These are phyloP conservation scores for Ostrea denselamellosa DNA, from an alignment of 1,140 invertebrate species.

Conservation along the genomic window DNA sequence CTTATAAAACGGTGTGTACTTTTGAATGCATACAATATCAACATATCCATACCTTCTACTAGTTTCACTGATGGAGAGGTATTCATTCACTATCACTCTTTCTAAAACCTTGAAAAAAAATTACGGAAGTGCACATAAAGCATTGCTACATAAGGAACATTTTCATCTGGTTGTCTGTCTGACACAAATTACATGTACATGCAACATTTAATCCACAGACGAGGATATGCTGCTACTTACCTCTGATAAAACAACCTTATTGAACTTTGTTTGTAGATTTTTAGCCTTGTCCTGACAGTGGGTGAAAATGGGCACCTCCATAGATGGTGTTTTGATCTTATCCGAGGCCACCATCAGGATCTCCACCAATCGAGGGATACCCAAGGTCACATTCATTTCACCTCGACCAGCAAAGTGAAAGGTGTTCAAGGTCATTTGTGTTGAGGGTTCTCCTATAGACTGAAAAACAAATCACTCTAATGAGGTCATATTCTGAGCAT, in stretches of 20 bases:
- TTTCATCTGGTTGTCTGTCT: no score
- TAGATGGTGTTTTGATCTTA: slow-evolving; percentile 95
- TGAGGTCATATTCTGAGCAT: no score
- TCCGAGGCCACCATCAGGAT: slow-evolving; percentile 97
- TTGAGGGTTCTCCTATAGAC: slow-evolving; percentile 98
- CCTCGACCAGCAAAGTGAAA: slow-evolving; percentile 99
- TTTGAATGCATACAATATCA: background rate
- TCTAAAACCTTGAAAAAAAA: slow-evolving; percentile 58
- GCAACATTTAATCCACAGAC: no score
- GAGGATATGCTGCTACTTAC: slow-evolving; percentile 79
- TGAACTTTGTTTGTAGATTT: slow-evolving; percentile 81
- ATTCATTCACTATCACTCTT: slow-evolving; percentile 59
- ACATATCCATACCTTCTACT: background rate
- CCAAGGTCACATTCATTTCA: slow-evolving; percentile 99
- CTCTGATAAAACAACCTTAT: slow-evolving; percentile 87
- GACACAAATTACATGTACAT: no score
- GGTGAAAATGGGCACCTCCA: slow-evolving; percentile 91
- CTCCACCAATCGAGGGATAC: slow-evolving; percentile 95
- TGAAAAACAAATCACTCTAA: slow-evolving; percentile 58
- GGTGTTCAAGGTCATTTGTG: slow-evolving; percentile 99
- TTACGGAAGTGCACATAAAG: no score
- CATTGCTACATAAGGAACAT: no score
- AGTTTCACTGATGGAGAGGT: slow-evolving; percentile 46
- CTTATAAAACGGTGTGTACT: background rate
- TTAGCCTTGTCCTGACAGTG: slow-evolving; percentile 51